Base-by-base conservation (phyloP, 2,888 invertebrate species). In the Papilio gigon region DNA sequence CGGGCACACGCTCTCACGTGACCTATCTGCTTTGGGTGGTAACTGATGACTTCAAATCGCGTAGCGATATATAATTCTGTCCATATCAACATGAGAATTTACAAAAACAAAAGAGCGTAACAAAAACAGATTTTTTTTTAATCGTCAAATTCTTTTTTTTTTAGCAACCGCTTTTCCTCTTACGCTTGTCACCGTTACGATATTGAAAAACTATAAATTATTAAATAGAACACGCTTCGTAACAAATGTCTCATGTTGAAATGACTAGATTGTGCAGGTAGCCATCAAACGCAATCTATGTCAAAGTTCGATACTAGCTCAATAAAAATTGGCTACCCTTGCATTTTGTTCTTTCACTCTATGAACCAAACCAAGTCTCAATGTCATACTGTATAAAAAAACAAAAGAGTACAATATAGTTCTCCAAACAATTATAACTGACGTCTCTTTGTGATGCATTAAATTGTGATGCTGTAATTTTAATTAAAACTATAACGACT, bases 1-100 rank as follows among this genome's bases (percentile, higher is more conserved):
- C 77, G 20, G 53, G 56, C 67, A 60, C 56, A 60, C 64, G 60
- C 58, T 62, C 65, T 58, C 64, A 35, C 63, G 60, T 67, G 56
- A 66, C 58, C 62, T 58, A 47, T 40, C 50, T 60, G 53, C 37
- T 60, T 60, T 68, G 27, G 33, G 33, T 64, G 59, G 64, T 68
- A 65, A 65, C 65, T 60, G 50, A 60, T 53, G 64, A 59, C 64
- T 35, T 63, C n/a, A 53, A 27, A 25, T 14, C 14, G n/a, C n/a
- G 12, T 50, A 6, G n/a, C 3, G 27, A 27, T n/a, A 8, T 0
- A 0, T 0, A 22, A 47, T 8, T 27, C 53, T 56, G 17, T 17
- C 17, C 53, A 17, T 30, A 30, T 30, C 30, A 30, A 56, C 27
- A 56, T 30, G n/a, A 56, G 17, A 17, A 8, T n/a, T 56, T 11